phyloP scores from a whole-genome alignment of 2,113 vertebrate species.

The Dipodomys ordii region DNA sequence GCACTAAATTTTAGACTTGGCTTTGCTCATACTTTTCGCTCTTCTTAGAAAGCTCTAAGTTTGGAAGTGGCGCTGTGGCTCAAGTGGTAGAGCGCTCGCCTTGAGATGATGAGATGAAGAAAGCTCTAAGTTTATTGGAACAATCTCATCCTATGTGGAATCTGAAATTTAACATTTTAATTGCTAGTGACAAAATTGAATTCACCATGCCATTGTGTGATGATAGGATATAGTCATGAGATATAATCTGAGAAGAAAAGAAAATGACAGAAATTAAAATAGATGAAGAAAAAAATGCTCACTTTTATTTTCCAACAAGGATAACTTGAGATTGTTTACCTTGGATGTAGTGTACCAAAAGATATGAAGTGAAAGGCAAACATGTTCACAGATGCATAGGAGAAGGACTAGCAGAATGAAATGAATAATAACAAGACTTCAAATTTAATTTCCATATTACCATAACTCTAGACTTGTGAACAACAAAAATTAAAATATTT shows the following conservation, averaged over 20 bases:
- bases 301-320: constrained; percentile 52
- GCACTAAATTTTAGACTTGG: background rate
- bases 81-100: too few relatives aligned
- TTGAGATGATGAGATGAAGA: background rate
- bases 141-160: constrained; percentile 18
- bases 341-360: background rate
- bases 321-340: constrained; percentile 55
- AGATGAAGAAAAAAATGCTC: constrained; percentile 4
- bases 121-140: constrained; percentile 12
- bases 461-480: background rate
- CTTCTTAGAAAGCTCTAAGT: background rate
- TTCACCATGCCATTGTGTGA: background rate
- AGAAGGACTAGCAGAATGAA: background rate
- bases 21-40: background rate
- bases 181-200: constrained; percentile 34
- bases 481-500: background rate
- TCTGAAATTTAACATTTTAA: constrained; percentile 51
- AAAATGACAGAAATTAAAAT: constrained; percentile 51
- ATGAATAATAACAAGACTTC: background rate
- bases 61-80: background rate
- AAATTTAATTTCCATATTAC: background rate
- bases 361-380: constrained; percentile 44
- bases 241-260: constrained; percentile 29
- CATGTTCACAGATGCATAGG: constrained; percentile 6
- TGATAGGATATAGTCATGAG: constrained; percentile 19